phyloP scores from a whole-genome alignment of 2,113 vertebrate species.

The Pterocles orientalis region DNA sequence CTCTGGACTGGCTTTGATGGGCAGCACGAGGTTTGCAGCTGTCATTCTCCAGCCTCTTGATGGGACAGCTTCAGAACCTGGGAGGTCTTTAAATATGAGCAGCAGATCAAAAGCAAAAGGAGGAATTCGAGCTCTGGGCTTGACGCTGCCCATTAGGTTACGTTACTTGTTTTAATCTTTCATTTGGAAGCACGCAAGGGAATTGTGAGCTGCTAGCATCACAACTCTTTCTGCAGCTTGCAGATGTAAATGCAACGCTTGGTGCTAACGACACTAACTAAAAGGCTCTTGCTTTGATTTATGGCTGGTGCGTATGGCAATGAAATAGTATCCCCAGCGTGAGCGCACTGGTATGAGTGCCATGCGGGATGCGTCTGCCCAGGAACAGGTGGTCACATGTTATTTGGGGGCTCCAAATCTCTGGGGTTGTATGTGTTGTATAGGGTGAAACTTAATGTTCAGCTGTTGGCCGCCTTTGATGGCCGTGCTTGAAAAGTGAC shows the following conservation, averaged over 20 bases:
- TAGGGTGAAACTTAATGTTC: background rate
- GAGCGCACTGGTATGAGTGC: background rate
- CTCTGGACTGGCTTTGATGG: background rate
- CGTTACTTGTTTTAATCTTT: background rate
- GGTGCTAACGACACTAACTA: background rate
- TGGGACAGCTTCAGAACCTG: background rate
- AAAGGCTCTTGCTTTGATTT: constrained; percentile 41
- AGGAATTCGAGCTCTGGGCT: background rate
- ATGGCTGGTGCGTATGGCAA: background rate
- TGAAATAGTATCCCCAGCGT: background rate
- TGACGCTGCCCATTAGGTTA: background rate
- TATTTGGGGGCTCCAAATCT: background rate
- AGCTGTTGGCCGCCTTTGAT: constrained; percentile 66
- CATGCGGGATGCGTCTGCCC: background rate
- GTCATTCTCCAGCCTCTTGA: constrained; percentile 2
- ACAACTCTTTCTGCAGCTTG: background rate
- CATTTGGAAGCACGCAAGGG: background rate
- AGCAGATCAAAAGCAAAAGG: constrained; percentile 12
- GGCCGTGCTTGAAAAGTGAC: background rate
- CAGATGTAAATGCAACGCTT: background rate
- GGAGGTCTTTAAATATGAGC: constrained; percentile 20
- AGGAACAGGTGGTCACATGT: constrained; percentile 50
- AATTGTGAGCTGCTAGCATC: background rate
- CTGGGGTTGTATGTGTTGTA: background rate
- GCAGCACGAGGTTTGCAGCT: constrained; percentile 22